These are phyloP conservation scores for Hippasteria phrygiana DNA, from an alignment of 53 echinoderm and acorn worm species.

Conservation along the genomic window DNA sequence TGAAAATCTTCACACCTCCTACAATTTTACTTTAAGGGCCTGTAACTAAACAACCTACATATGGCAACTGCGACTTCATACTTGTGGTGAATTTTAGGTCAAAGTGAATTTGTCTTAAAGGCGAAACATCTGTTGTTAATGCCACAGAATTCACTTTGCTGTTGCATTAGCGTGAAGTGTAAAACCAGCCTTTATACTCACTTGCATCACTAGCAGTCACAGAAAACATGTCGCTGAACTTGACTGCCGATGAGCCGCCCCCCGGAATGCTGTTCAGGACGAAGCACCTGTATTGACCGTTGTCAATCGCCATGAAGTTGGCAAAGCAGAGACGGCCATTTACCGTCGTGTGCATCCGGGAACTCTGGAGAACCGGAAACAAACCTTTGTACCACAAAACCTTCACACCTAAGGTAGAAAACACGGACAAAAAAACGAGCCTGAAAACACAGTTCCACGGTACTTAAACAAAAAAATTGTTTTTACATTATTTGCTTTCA, in stretches of 20 bases:
- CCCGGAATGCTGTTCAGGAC: slow-evolving; percentile 45
- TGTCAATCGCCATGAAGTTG: slow-evolving; percentile 33
- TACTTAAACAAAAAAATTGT: too few relatives aligned
- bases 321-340: slow-evolving; percentile 81
- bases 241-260: background rate
- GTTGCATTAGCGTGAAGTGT: background rate
- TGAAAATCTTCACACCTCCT: too few relatives aligned
- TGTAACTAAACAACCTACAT: too few relatives aligned
- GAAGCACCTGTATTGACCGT: slow-evolving; percentile 65
- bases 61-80: too few relatives aligned
- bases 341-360: slow-evolving; percentile 1
- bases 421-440: too few relatives aligned
- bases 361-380: background rate
- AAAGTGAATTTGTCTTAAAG: too few relatives aligned
- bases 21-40: too few relatives aligned
- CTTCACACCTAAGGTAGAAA: slow-evolving; percentile 31
- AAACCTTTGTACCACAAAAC: slow-evolving; percentile 51
- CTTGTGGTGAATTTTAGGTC: too few relatives aligned
- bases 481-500: too few relatives aligned
- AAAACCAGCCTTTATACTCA: slow-evolving; percentile 19
- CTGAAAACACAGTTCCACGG: too few relatives aligned
- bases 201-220: slow-evolving; percentile 24
- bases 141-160: too few relatives aligned
- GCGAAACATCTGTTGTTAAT: too few relatives aligned
- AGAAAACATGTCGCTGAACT: slow-evolving; percentile 41